phyloP scores from a whole-genome alignment of 2,113 vertebrate species.

The Macquaria ambigua region DNA sequence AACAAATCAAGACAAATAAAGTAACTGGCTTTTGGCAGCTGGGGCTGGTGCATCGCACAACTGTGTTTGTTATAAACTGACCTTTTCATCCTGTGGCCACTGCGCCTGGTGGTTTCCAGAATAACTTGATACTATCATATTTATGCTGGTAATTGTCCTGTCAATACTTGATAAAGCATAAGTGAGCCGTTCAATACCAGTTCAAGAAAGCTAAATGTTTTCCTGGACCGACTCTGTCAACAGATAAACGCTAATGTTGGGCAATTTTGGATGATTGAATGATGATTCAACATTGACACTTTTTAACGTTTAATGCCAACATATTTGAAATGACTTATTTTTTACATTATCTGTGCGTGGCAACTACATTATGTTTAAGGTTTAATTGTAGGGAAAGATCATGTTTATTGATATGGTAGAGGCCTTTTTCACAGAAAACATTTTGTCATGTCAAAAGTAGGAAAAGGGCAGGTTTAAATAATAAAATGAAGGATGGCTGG shows the following conservation, averaged over 20 bases:
- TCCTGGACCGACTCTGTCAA: background rate
- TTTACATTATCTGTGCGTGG: background rate
- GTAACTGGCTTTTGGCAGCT: conserved; percentile 25
- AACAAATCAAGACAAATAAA: conserved; percentile 36
- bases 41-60: background rate
- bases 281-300: background rate
- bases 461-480: background rate
- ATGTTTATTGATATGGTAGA: background rate
- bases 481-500: background rate
- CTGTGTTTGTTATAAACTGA: background rate
- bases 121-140: conserved; percentile 11
- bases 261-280: background rate
- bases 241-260: background rate
- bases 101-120: background rate
- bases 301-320: background rate
- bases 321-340: background rate
- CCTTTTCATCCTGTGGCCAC: conserved; percentile 7
- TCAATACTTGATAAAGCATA: background rate
- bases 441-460: background rate
- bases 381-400: background rate
- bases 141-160: conserved; percentile 4
- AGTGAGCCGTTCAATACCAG: background rate
- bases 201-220: background rate
- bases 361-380: background rate
- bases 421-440: too few relatives aligned